Base-by-base conservation (phyloP, 2,797 vertebrate species). In the Kryptopterus vitreolus region DNA sequence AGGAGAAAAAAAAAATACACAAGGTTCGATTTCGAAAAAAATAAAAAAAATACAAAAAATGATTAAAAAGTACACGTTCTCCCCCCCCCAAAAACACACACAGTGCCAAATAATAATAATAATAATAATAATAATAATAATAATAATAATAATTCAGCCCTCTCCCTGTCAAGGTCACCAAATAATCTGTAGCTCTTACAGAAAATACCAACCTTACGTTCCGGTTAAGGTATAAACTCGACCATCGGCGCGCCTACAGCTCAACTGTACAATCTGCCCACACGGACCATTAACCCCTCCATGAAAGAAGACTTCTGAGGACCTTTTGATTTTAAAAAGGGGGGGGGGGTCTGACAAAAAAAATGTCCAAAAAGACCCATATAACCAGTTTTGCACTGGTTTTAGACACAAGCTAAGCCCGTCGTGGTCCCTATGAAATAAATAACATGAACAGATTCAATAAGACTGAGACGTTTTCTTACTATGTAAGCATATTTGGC, bases 391-490 rank as follows among this genome's bases (percentile, higher is more conserved):
- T n/a, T 58, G 53, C 38, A 79, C 76, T 79, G 83, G 76, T 76
- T 77, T 81, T 66, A 81, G 29, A 84, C 58, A 78, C 16, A 84
- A 84, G 55, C 78, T 76, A 76, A 70, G 81, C 55, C n/a, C 76
- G 84, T 63, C 52, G 71, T 84, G 79, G 77, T 87, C 81, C 38
- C 82, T 69, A 83, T 89, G 85, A 90, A 94, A 94, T 95, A 95
- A 95, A 95, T 94, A 95, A 85, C 82, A 90, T 72, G 62, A 84
- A 81, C 77, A 82, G 68, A 77, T 90, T 92, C 91, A 92, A 91
- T 89, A 91, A 91, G 93, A 93, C 86, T 90, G 86, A 86, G 92
- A 87, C 83, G 79, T 89, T 66, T 86, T 89, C 86, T 87, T 63
- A 46, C 58, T 79, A 78, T 75, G 76, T 82, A 72, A 86, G 83